A percentile compares a stretch with the other conserved stretches of the same genome.
Conservation (phyloP, 2,888 invertebrate species). For the Uropetala carovei region DNA sequence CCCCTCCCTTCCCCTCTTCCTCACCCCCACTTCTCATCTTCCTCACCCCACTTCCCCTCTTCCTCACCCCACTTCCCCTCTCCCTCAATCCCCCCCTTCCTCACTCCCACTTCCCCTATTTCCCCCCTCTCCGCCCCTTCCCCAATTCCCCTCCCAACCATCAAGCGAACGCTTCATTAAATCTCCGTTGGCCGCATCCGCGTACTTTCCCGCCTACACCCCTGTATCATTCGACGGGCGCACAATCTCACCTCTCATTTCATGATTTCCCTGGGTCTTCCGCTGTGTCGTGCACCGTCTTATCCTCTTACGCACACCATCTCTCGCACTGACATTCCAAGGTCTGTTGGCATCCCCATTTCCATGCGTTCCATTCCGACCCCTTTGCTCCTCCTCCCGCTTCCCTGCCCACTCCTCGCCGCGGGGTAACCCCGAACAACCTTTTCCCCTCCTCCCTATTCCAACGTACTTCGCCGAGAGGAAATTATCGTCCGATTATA, state of each 20-base stretch:
- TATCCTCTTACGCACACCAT: neutral
- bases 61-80: no score
- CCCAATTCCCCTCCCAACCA: neutral
- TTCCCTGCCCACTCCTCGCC: neutral
- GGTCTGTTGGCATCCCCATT: no score
- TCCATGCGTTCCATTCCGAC: no score
- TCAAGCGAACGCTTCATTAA: no score
- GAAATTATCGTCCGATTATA: constrained; percentile 53
- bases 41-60: no score
- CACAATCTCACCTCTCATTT: neutral
- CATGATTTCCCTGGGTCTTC: neutral
- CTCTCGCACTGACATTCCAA: neutral
- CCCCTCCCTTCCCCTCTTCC: neutral
- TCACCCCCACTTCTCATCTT: no score
- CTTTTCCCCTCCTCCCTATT: neutral
- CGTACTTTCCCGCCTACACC: neutral
- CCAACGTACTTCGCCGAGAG: neutral
- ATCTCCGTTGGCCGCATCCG: no score
- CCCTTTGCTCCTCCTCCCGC: no score
- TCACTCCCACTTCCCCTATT: no score
- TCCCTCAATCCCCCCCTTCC: no score
- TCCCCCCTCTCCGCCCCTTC: no score
- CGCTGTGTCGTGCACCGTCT: neutral
- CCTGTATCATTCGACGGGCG: neutral
- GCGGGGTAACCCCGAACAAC: neutral